Conservation (phyloP, 2,113 vertebrate species). For the Cyphomyrus plagiostoma region DNA sequence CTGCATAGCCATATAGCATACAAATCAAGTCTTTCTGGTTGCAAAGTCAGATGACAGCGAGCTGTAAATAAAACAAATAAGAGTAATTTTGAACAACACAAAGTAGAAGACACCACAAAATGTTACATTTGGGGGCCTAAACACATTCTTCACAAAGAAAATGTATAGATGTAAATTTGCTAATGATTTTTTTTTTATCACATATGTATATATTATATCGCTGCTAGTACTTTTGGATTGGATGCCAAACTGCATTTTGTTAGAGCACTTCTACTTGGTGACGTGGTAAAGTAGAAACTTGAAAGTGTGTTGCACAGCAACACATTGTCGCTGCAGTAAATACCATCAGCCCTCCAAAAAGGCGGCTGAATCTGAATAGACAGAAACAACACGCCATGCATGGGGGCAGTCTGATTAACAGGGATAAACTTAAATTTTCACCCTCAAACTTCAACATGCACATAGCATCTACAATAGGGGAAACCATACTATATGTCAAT, state of each 20-base stretch:
- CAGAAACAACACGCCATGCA: not conserved
- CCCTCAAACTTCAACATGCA: not conserved
- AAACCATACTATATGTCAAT: not conserved
- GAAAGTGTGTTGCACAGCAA: not conserved
- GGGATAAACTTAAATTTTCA: not conserved
- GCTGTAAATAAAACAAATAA: not conserved
- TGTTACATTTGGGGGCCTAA: not conserved
- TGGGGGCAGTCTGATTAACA: not conserved
- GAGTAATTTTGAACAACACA: not conserved
- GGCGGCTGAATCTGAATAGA: not conserved
- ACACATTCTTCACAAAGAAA: not conserved
- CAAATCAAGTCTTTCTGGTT: not conserved
- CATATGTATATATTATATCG: not conserved
- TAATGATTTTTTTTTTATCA: not conserved
- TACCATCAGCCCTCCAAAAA: not conserved
- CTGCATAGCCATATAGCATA: not conserved
- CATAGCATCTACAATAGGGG: not conserved
- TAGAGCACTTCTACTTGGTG: not conserved
- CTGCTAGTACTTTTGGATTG: not conserved
- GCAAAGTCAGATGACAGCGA: not conserved
- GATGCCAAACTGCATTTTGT: not conserved
- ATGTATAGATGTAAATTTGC: not conserved
- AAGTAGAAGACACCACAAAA: not conserved
- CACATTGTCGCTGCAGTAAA: not conserved
- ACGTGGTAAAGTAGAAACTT: not conserved